phyloP scores from a whole-genome alignment of 37 sponge, comb jelly and placozoan species.

The Chondrosia reniformis region DNA sequence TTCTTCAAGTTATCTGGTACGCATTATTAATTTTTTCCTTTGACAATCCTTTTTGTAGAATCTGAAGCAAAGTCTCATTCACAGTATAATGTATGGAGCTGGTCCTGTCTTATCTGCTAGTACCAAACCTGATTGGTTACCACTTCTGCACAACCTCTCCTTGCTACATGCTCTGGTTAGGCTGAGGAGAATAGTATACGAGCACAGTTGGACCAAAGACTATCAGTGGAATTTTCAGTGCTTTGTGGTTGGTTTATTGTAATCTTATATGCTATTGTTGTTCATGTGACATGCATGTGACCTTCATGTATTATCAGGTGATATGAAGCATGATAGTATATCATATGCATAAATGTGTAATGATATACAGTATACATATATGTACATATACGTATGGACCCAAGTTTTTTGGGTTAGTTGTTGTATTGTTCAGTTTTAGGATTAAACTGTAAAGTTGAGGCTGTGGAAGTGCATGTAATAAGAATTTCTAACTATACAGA shows the following conservation, averaged over 20 bases:
- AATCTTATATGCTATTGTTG: background rate
- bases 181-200: constrained; percentile 27
- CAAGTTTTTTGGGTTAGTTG: no score
- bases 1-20: no score
- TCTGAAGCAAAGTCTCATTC: constrained; percentile 20
- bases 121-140: constrained; percentile 68
- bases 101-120: constrained; percentile 28
- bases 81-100: constrained; percentile 27
- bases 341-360: no score
- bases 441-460: no score
- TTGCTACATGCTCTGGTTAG: constrained; percentile 54
- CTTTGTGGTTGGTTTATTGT: constrained; percentile 39
- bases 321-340: no score
- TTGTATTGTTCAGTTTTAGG: no score
- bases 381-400: no score
- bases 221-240: constrained; percentile 45
- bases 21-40: no score
- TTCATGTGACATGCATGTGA: background rate
- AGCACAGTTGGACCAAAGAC: constrained; percentile 23
- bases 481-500: no score
- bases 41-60: background rate
- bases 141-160: constrained; percentile 60
- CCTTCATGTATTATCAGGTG: no score
- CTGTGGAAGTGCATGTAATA: no score
- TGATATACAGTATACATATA: no score